Evolutionary conservation across 2,888 invertebrate species (phyloP).

Genomic region (Tridacna crocea): DNA sequence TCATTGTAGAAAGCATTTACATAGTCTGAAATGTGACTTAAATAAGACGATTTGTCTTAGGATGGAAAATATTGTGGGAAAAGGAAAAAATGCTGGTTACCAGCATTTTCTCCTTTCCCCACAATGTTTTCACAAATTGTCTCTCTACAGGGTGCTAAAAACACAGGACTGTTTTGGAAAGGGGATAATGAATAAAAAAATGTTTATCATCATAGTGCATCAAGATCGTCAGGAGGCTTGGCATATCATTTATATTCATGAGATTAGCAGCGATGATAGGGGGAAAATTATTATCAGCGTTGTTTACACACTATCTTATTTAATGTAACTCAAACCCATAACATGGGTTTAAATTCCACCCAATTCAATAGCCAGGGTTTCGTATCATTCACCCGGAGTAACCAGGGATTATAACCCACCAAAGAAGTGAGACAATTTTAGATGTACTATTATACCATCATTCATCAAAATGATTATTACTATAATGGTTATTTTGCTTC

Average conservation of each 20-base stretch:
- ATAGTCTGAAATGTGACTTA: too few species aligned
- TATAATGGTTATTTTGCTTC: background rate
- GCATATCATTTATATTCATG: constrained; percentile 67
- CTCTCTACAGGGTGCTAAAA: too few species aligned
- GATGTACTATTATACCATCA: constrained; percentile 33
- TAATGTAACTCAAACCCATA: constrained; percentile 46
- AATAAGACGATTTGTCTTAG: too few species aligned
- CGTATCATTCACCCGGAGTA: constrained; percentile 35
- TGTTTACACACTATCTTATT: constrained; percentile 48
- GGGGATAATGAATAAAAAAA: background rate
- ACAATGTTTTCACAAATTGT: too few species aligned
- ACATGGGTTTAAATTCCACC: constrained; percentile 37
- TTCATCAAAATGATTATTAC: constrained; percentile 39
- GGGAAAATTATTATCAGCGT: constrained; percentile 52
- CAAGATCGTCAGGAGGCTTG: constrained; percentile 41
- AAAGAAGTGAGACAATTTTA: constrained; percentile 32
- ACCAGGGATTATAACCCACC: constrained; percentile 38
- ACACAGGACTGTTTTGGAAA: too few species aligned
- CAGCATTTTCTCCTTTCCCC: too few species aligned
- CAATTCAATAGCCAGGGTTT: constrained; percentile 20
- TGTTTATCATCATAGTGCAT: constrained; percentile 28
- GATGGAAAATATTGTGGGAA: too few species aligned
- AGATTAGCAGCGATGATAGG: constrained; percentile 54
- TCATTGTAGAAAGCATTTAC: too few species aligned
- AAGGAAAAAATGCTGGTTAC: too few species aligned